These are phyloP conservation scores for Gallinago stenura DNA, from an alignment of 2,797 vertebrate species.

Conservation along the genomic window DNA sequence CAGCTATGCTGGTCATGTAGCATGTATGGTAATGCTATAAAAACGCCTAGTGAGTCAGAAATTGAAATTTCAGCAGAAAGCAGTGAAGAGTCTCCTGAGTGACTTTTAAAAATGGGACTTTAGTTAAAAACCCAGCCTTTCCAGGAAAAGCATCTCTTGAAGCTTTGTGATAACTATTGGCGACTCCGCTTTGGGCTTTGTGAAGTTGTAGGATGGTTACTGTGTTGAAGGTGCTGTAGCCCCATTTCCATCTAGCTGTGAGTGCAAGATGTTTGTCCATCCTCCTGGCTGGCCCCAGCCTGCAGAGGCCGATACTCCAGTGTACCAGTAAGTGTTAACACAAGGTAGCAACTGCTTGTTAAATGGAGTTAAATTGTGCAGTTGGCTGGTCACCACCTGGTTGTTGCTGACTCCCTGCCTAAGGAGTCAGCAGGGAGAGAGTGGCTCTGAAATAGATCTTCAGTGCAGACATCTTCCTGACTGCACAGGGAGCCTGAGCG, in stretches of 20 bases:
- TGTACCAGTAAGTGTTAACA: not conserved
- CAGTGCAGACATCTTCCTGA: not conserved
- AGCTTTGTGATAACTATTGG: not conserved
- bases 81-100: not conserved
- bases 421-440: not conserved
- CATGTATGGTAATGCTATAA: not conserved
- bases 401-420: not conserved
- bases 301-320: not conserved
- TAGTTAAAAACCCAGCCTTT: not conserved
- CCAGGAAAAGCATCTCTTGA: not conserved
- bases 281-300: not conserved
- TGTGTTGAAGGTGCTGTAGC: fast-evolving
- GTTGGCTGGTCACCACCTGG: not conserved
- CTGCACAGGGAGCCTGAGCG: not conserved
- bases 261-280: not conserved
- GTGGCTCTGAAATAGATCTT: not conserved
- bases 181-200: not conserved
- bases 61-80: not conserved
- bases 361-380: not conserved
- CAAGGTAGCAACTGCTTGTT: not conserved
- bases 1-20: not conserved
- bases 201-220: not conserved
- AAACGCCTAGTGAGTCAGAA: not conserved
- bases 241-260: not conserved
- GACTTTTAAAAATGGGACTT: not conserved